These are phyloP conservation scores for Carposina sasakii DNA, from an alignment of 1,140 invertebrate species.

Conservation along the genomic window DNA sequence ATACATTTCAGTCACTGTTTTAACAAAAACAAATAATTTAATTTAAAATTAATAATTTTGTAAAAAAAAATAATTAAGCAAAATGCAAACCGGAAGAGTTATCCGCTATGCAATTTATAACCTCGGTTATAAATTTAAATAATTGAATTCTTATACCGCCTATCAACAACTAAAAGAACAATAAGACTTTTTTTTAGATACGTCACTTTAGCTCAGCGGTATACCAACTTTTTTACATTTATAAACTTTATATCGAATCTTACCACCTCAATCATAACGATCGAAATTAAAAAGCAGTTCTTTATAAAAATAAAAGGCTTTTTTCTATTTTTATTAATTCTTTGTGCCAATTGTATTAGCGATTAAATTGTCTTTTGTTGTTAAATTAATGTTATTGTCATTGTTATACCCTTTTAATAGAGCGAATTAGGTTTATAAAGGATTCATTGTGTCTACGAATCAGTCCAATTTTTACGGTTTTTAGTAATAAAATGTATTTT, in stretches of 20 bases:
- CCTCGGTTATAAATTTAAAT: conserved; percentile 26
- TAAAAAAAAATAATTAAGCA: conserved; percentile 6
- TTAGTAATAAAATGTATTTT: no score
- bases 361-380: conserved; percentile 30
- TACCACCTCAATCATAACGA: no score
- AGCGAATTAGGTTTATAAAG: conserved; percentile 29
- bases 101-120: no score
- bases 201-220: conserved; percentile 40
- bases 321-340: no score
- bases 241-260: no score
- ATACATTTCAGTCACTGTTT: no score
- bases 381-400: conserved; percentile 24
- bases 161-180: conserved; percentile 38
- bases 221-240: no score
- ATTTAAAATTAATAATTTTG: conserved; percentile 17
- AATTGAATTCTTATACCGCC: conserved; percentile 32
- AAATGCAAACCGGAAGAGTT: conserved; percentile 30
- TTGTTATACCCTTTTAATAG: conserved; percentile 32
- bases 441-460: conserved; percentile 23
- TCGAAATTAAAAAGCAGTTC: no score
- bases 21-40: no score
- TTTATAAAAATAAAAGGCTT: no score
- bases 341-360: conserved; percentile 29
- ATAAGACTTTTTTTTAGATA: conserved; percentile 30
- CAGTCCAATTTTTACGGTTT: conserved; percentile 33